These are phyloP conservation scores for Forbesichthys papilliferus DNA, from an alignment of 2,113 vertebrate genomes.

Conservation along the genomic window DNA sequence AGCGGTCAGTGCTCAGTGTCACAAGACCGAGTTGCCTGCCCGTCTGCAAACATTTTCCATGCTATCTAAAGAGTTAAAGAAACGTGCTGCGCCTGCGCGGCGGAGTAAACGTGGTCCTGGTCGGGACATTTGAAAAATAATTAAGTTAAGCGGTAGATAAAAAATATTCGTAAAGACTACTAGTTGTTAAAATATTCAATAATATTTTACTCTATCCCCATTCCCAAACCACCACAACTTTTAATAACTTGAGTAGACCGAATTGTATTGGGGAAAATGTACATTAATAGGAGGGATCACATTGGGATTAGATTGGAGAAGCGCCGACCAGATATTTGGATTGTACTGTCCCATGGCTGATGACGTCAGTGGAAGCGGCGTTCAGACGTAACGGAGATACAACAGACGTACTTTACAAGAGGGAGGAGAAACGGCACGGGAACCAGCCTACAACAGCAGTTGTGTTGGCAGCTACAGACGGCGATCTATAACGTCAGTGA, in stretches of 20 bases:
- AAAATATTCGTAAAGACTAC: neutral
- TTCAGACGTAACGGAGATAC: constrained; percentile 73
- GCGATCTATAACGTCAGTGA: constrained; percentile 58
- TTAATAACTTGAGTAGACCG: too few relatives aligned
- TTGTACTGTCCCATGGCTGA: constrained; percentile 50
- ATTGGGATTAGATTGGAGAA: constrained; percentile 25
- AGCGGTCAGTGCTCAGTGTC: constrained; percentile 65
- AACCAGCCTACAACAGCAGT: constrained; percentile 55
- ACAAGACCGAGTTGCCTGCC: constrained; percentile 63
- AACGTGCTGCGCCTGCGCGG: neutral
- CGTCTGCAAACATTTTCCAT: constrained; percentile 72
- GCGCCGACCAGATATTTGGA: constrained; percentile 38
- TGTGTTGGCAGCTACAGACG: constrained; percentile 61
- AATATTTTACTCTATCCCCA: too few relatives aligned
- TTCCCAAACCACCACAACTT: neutral
- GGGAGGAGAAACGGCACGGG: constrained; percentile 61
- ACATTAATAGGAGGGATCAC: neutral
- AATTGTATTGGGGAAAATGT: too few relatives aligned
- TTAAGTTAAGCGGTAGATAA: neutral
- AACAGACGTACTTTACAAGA: constrained; percentile 65
- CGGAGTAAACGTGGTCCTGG: neutral
- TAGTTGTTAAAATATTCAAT: neutral
- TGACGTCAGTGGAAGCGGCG: constrained; percentile 64
- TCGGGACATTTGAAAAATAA: neutral
- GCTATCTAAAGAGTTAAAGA: constrained; percentile 59